Conservation (phyloP, 2,888 invertebrate genomes). For the Diaperis boleti region DNA sequence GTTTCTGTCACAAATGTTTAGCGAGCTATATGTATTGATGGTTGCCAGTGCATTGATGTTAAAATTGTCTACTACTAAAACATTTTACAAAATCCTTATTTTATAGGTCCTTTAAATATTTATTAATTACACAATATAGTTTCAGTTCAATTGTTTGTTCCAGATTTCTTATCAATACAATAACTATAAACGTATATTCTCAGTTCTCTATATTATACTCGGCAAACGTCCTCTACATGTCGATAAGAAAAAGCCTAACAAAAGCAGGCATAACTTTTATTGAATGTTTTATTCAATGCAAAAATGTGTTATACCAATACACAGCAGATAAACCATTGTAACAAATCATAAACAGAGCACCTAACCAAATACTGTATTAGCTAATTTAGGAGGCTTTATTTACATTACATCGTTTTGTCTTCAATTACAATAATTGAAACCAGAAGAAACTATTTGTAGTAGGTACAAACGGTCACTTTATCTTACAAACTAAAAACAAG, state of each 20-base stretch:
- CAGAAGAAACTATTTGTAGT: constrained; percentile 52
- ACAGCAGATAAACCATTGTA: constrained; percentile 58
- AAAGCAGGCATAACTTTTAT: constrained; percentile 29
- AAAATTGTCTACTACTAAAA: too few relatives aligned
- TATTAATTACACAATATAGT: too few relatives aligned
- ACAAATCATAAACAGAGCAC: constrained; percentile 60
- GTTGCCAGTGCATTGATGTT: too few relatives aligned
- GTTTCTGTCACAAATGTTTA: too few relatives aligned
- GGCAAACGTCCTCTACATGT: too few relatives aligned
- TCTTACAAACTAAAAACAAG: constrained; percentile 52
- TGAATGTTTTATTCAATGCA: constrained; percentile 60
- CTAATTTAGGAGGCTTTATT: constrained; percentile 53
- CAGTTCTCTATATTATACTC: too few relatives aligned
- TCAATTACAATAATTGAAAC: constrained; percentile 33
- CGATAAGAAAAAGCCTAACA: background rate
- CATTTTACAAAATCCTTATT: too few relatives aligned
- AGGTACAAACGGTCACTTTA: constrained; percentile 49
- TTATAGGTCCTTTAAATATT: too few relatives aligned
- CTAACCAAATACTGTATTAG: constrained; percentile 56
- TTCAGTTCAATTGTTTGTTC: too few relatives aligned
- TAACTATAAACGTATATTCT: too few relatives aligned
- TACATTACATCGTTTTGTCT: constrained; percentile 55
- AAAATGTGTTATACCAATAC: constrained; percentile 61
- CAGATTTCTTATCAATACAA: too few relatives aligned
- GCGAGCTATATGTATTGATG: too few relatives aligned